Conservation (phyloP, 2,113 vertebrate genomes). For the Datnioides undecimradiatus region DNA sequence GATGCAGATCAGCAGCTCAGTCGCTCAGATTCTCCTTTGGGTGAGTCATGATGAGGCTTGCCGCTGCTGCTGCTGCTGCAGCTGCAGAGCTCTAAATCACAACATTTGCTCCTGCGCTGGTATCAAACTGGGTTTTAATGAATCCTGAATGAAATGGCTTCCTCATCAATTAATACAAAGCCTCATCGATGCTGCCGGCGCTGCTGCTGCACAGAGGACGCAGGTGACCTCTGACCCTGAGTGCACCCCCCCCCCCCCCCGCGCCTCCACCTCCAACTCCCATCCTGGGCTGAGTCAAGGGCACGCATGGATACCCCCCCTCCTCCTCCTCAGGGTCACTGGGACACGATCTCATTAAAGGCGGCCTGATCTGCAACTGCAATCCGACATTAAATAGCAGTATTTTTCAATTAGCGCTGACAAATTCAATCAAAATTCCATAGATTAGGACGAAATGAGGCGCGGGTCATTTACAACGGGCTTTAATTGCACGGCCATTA, state of each 20-base stretch:
- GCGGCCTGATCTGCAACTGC: constrained; percentile 87
- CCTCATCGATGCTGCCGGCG: background rate
- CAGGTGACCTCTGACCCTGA: constrained; percentile 60
- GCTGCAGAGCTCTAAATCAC: constrained; percentile 21
- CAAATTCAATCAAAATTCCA: constrained; percentile 99
- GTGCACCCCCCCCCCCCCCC: constrained; percentile 4
- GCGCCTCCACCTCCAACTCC: background rate
- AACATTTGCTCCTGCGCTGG: constrained; percentile 39
- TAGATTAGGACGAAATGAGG: constrained; percentile 99
- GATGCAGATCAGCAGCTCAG: too few relatives aligned
- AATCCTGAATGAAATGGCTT: constrained; percentile 52
- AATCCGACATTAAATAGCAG: constrained; percentile 97
- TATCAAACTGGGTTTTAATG: constrained; percentile 44
- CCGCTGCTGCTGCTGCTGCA: too few relatives aligned
- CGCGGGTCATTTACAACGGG: constrained; percentile 99
- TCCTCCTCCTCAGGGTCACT: constrained; percentile 86
- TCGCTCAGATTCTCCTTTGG: too few relatives aligned
- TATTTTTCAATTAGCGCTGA: constrained; percentile 99
- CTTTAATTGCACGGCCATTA: constrained; percentile 99
- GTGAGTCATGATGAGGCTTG: too few relatives aligned
- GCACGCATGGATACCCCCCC: constrained; percentile 46
- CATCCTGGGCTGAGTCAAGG: constrained; percentile 63
- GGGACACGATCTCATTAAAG: constrained; percentile 93
- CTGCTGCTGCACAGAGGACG: background rate
- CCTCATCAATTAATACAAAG: constrained; percentile 57